These are phyloP conservation scores for Lepisosteus osseus DNA, from an alignment of 2,113 vertebrate genomes.

Conservation along the genomic window DNA sequence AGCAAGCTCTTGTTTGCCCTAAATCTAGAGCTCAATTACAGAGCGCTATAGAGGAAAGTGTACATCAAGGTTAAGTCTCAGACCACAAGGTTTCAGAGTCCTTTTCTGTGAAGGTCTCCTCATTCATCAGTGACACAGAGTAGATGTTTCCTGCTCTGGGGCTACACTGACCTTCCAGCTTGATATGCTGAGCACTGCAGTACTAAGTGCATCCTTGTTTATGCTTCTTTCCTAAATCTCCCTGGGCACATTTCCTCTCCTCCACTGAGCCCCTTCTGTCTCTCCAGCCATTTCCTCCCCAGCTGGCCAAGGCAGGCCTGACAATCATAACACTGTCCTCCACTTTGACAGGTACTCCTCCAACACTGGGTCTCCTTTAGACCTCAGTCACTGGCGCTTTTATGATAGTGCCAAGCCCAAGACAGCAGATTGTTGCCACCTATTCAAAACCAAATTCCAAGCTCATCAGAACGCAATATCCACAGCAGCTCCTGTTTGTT, in stretches of 20 bases:
- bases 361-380: conserved; percentile 28
- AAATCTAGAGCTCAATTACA: neutral
- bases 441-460: conserved; percentile 34
- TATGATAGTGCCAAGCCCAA: conserved; percentile 34
- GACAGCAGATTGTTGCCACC: conserved; percentile 13
- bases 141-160: neutral
- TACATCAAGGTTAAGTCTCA: neutral
- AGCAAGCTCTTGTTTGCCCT: neutral
- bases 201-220: conserved; percentile 29
- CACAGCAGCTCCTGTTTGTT: conserved; percentile 1
- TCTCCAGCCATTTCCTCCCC: conserved; percentile 21
- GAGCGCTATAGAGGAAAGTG: neutral
- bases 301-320: conserved; percentile 37
- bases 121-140: neutral
- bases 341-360: conserved; percentile 34
- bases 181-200: conserved; percentile 4
- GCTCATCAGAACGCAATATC: conserved; percentile 5
- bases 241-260: conserved; percentile 34
- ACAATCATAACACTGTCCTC: conserved; percentile 42
- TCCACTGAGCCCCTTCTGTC: conserved; percentile 47
- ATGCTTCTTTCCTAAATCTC: conserved; percentile 20
- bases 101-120: neutral
- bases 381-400: conserved; percentile 33
- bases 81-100: neutral
- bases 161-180: neutral